A percentile compares a stretch with the other conserved stretches of the same genome.
phyloP scores from a whole-genome alignment of 2,888 invertebrate genomes.

The Dryomyza anilis region DNA sequence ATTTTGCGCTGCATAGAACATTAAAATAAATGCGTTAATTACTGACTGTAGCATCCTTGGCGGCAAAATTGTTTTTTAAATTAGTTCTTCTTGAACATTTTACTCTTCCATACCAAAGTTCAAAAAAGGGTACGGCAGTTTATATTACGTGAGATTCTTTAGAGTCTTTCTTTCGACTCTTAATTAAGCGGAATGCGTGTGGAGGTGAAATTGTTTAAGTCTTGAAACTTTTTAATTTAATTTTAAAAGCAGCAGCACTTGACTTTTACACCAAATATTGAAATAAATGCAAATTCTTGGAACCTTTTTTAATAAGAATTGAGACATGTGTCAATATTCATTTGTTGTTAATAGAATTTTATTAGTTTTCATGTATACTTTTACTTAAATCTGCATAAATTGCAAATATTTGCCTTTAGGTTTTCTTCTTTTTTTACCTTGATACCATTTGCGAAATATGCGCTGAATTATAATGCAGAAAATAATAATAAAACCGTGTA shows the following conservation, averaged over 20 bases:
- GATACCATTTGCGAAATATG: constrained; percentile 14
- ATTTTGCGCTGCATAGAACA: too few relatives aligned
- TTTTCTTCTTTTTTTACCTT: background rate
- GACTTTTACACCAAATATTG: too few relatives aligned
- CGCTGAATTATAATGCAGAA: constrained; percentile 9
- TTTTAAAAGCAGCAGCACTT: constrained; percentile 18
- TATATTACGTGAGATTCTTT: too few relatives aligned
- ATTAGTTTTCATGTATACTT: background rate
- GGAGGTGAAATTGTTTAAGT: background rate
- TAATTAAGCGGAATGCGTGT: constrained; percentile 15
- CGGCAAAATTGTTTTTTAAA: constrained; percentile 18
- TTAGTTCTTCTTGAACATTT: constrained; percentile 1
- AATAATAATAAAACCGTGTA: too few relatives aligned
- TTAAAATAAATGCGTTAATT: constrained; percentile 24
- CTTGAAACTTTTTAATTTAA: constrained; percentile 18
- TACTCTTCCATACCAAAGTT: background rate
- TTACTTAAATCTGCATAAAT: background rate
- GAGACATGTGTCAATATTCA: too few relatives aligned
- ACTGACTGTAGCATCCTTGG: constrained; percentile 6
- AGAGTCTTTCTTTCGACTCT: background rate
- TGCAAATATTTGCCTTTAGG: background rate
- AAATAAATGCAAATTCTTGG: too few relatives aligned
- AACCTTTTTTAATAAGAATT: too few relatives aligned
- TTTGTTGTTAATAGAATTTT: background rate
- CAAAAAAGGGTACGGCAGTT: too few relatives aligned